Evolutionary conservation across 2,797 vertebrate species (phyloP).

Genomic region (Lateolabrax maculatus): DNA sequence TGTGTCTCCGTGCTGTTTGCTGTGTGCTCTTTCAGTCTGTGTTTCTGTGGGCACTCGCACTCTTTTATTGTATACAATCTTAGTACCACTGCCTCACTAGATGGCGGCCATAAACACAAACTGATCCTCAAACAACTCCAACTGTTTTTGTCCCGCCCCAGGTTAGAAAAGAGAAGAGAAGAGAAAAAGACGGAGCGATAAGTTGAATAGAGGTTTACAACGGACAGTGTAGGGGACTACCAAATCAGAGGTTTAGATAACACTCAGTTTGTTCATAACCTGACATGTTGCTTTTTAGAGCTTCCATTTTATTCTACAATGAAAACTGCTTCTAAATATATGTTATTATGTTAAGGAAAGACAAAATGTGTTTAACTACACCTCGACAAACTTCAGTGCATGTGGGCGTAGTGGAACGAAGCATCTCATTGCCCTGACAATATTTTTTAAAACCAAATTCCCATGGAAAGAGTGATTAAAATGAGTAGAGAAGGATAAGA

Average conservation of each 20-base stretch:
- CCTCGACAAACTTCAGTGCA: not conserved
- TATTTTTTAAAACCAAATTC: slow-evolving; percentile 34
- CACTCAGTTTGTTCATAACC: not conserved
- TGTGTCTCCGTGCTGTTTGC: slow-evolving; percentile 44
- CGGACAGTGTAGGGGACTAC: not conserved
- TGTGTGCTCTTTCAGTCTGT: slow-evolving; percentile 33
- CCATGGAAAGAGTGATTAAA: not conserved
- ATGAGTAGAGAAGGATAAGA: slow-evolving; percentile 25
- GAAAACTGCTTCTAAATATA: not conserved
- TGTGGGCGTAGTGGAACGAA: not conserved
- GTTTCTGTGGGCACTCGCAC: slow-evolving; percentile 32
- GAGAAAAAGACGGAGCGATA: not conserved
- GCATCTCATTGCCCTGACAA: not conserved
- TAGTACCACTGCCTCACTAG: slow-evolving; percentile 53
- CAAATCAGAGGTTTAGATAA: slow-evolving; percentile 3
- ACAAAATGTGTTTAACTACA: slow-evolving; percentile 5
- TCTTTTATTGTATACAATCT: slow-evolving; percentile 74
- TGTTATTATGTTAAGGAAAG: too few species aligned
- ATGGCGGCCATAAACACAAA: slow-evolving; percentile 66
- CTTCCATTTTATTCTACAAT: not conserved
- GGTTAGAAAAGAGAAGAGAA: slow-evolving; percentile 7
- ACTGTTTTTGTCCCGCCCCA: slow-evolving; percentile 21
- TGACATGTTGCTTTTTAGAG: not conserved
- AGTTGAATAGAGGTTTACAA: not conserved
- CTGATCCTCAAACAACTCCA: slow-evolving; percentile 66